phyloP scores from a whole-genome alignment of 1,140 invertebrate species.

The Panagrolaimus sp. region DNA sequence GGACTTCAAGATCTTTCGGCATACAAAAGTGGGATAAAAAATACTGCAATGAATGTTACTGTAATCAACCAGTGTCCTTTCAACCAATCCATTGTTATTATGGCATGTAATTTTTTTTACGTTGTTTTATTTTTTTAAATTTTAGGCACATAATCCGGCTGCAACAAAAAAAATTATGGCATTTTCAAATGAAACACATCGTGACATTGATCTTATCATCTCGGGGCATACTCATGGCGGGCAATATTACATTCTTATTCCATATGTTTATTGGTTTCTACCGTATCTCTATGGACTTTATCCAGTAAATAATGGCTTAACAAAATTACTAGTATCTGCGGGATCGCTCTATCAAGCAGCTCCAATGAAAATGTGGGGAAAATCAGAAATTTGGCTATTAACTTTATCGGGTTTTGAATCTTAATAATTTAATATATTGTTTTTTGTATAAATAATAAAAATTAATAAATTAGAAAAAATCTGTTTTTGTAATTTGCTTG shows the following conservation, averaged over 20 bases:
- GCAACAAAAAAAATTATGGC: conserved; percentile 35
- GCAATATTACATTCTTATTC: conserved; percentile 40
- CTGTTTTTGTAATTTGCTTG: conserved; percentile 1
- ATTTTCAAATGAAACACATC: conserved; percentile 18
- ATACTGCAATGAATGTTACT: conserved; percentile 34
- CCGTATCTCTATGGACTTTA: conserved; percentile 46
- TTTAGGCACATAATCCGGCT: conserved; percentile 44
- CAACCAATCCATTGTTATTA: neutral
- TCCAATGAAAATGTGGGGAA: conserved; percentile 45
- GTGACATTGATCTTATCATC: conserved; percentile 38
- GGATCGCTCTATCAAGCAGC: conserved; percentile 47
- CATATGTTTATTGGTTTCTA: conserved; percentile 45
- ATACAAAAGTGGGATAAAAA: conserved; percentile 22
- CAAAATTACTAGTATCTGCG: conserved; percentile 39
- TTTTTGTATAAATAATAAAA: conserved; percentile 12
- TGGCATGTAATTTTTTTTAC: too few species aligned
- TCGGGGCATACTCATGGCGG: conserved; percentile 40
- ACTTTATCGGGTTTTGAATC: conserved; percentile 17
- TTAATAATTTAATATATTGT: conserved; percentile 17
- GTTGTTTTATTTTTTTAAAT: too few species aligned
- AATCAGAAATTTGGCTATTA: conserved; percentile 42
- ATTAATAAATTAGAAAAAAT: conserved; percentile 17
- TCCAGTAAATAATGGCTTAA: conserved; percentile 27
- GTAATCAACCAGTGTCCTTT: conserved; percentile 24
- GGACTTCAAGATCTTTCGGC: conserved; percentile 45